A percentile compares a stretch with the other conserved stretches of the same genome.
These are phyloP conservation scores for Palythoa grandiflora DNA, from an alignment of 92 coral and sea anemone species.

Conservation along the genomic window DNA sequence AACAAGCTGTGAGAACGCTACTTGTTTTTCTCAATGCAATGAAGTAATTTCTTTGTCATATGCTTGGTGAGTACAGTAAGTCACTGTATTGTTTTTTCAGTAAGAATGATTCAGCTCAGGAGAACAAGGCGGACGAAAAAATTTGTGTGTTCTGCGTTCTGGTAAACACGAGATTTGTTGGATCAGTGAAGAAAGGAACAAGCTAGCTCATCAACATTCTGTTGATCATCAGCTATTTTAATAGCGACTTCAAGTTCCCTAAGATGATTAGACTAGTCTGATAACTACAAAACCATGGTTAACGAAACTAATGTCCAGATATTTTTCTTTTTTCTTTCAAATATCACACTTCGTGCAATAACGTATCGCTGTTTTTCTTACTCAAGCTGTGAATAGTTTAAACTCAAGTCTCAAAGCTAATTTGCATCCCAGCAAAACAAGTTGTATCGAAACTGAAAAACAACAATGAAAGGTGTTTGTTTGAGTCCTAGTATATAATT, in stretches of 20 bases:
- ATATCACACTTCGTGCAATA: too few relatives aligned
- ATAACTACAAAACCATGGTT: background rate
- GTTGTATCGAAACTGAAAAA: background rate
- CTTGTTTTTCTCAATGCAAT: background rate
- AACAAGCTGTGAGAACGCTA: background rate
- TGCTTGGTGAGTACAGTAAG: background rate
- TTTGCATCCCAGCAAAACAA: background rate
- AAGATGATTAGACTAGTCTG: background rate
- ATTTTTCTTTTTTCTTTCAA: background rate
- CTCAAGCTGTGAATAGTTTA: background rate
- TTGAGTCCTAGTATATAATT: background rate
- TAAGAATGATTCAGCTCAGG: background rate
- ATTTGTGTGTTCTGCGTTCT: background rate
- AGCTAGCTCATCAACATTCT: background rate
- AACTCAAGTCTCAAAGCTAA: background rate
- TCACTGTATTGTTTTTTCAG: background rate
- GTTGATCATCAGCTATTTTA: constrained; percentile 5
- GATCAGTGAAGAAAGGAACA: background rate
- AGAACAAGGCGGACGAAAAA: background rate
- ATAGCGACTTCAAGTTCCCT: background rate
- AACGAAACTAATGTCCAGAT: background rate
- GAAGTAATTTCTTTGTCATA: background rate
- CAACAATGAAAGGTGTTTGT: background rate
- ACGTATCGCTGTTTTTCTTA: background rate
- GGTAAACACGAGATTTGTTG: background rate